Base-by-base conservation (phyloP, 2,113 vertebrate species). In the Alces alces region DNA sequence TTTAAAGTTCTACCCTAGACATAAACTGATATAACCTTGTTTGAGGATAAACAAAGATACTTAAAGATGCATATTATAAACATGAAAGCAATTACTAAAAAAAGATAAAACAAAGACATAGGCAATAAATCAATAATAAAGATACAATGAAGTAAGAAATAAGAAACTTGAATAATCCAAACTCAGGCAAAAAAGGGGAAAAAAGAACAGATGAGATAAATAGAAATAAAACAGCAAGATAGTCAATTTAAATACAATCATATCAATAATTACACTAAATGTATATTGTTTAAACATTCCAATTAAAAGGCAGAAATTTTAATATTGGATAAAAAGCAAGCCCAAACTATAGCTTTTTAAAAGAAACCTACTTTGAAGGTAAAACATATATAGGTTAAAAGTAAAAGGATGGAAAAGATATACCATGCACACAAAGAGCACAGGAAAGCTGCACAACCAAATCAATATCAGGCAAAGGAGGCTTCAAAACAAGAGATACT, bases 211-310 rank as follows among this genome's bases (percentile, higher is more conserved):
- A 39, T 80, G 16, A 52, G 19, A 57, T 39, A 89, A 64, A 96
- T 52, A 57, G 43, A 88, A 94, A 94, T 86, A 79, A 89, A 89
- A 96, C 3, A 91, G 57, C 57, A 89, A 89, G 76, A 92, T 21
- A 13, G 39, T 21, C 60, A 45, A 54, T 23, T 93, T 55, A 88
- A 88, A 78, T 1, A 2, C 47, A 89, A 16, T 27, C 21, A 36
- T 85, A 89, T 33, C 7, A 50, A 92, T 89, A 92, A 89, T 92
- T 66, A 92, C 10, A 57, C 30, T 55, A 76, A 73, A 64, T 89
- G 19, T 64, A 83, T 87, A 55, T 47, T 82, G 9, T 76, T 60
- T 88, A 64, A 86, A 91, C 17, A 82, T 45, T 14, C 23, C 73
- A 91, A 82, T 87, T 60, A 80, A 82, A 91, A 83, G 47, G 64